Base-by-base conservation (phyloP, 2,797 vertebrate species). In the Atherinosoma microstoma region DNA sequence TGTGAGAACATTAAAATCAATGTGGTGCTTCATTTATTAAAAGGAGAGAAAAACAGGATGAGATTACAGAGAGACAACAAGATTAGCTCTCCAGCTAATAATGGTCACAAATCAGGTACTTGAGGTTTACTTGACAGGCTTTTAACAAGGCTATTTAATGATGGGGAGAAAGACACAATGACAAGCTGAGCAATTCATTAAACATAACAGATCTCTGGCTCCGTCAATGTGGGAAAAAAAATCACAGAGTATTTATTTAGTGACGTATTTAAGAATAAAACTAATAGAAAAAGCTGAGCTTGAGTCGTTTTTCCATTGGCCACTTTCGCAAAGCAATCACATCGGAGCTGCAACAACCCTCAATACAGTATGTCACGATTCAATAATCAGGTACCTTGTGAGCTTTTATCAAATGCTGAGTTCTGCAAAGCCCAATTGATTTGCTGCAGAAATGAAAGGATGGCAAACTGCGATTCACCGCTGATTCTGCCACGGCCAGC, bases 371-470 rank as follows among this genome's bases (percentile, higher is more conserved):
- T 58, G 84, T 83, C 83, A 83, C 77, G 49, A 89, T 79, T 87
- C 92, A 88, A 83, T 88, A 87, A 87, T 89, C 89, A 85, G 83
- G 82, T 89, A 79, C 75, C 85, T 78, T 63, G 79, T 69, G 68
- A 78, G 83, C 76, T 58, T 69, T 81, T 79, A 85, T 86, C 85
- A 87, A 87, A 87, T 69, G 87, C 87, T 85, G 84, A 86, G 80
- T 82, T 87, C 83, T 84, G 86, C 84, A 92, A 85, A 89, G 84
- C 74, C 73, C 84, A 70, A 92, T 90, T 92, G 91, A 92, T 91
- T 90, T 86, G 84, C 87, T 82, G 66, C 84, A 88, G 83, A 84
- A 90, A 88, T 91, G 75, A 90, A 91, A 92, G 75, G 76, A 80
- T 73, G 83, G 88, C 84, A 84, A 90, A 90, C 75, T 42, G 82